Evolutionary conservation across 2,113 vertebrate genomes (phyloP).

Genomic region (Ardeotis arabs): DNA sequence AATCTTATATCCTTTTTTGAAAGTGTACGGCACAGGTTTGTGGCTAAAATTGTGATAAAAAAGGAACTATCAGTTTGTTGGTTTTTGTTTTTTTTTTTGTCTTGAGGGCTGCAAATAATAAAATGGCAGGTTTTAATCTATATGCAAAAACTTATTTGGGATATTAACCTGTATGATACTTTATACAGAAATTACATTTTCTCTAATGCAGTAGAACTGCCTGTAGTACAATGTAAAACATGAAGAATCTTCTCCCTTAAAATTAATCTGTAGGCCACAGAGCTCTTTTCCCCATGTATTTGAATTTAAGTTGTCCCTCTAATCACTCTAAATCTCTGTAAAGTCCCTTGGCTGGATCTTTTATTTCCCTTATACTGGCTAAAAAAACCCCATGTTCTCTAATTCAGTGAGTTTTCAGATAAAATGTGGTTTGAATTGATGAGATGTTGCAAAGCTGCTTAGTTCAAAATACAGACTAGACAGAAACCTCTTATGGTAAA

Average conservation of each 20-base stretch:
- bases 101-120: background rate
- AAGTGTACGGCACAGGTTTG: background rate
- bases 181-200: background rate
- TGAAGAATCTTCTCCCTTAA: background rate
- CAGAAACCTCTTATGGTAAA: slow-evolving; percentile 6
- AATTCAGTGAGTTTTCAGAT: slow-evolving; percentile 15
- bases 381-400: background rate
- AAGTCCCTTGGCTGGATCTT: background rate
- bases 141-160: background rate
- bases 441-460: slow-evolving; percentile 28
- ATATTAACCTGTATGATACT: background rate
- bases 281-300: background rate
- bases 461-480: slow-evolving; percentile 6
- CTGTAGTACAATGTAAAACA: background rate
- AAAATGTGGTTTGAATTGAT: slow-evolving; percentile 20
- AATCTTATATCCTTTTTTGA: background rate
- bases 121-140: background rate
- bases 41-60: background rate
- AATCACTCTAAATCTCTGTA: background rate
- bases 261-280: background rate
- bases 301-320: slow-evolving; percentile 28
- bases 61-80: background rate
- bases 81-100: background rate
- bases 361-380: background rate
- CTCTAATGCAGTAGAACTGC: background rate